Evolutionary conservation across 2,113 vertebrate species (phyloP), one percentile per base, ranked within the genome.

Genomic region (Tachysurus fulvidraco): DNA sequence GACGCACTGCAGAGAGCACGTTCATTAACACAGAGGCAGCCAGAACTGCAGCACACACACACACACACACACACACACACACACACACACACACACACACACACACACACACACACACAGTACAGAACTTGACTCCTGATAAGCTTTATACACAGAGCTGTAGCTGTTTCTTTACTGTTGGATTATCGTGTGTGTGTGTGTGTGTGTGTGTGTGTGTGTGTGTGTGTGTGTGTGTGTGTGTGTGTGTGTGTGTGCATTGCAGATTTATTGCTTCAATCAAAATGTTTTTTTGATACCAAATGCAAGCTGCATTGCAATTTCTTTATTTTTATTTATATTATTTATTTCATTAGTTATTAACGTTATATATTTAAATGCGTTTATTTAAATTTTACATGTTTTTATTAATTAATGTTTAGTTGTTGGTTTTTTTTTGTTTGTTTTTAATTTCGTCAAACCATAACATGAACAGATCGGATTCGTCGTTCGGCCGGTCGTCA

Each of bases 51-150:
- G 86, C 55, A 19, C n/a, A 55, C 17, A 21, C 84, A 85, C 84
- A 65, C 36, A 55, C 73, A 54, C 25, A 21, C 28, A 57, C 28
- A 77, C 83, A 77, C 87, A 88, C 89, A 86, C 88, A 85, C 59
- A 44, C 83, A 77, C 87, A 88, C 89, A 86, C 88, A 85, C 55
- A 19, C n/a, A 55, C 17, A 21, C 84, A 85, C 84, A 65, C 36
- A 55, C 73, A 54, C 25, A 21, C 28, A 57, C 28, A 77, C 83
- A 77, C 87, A 88, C 89, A 86, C 88, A 85, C 59, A 44, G 57
- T 62, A 76, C 41, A 76, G 73, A 71, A 19, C 17, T 71, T 17
- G 69, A 50, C 41, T 76, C 44, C 73, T 76, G 73, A 76, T 50
- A 11, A 74, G 69, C 21, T 10, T 60, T 23, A 23, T 50, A 91